Conservation (phyloP, 92 coral and sea anemone species). For the Porites cylindrica region DNA sequence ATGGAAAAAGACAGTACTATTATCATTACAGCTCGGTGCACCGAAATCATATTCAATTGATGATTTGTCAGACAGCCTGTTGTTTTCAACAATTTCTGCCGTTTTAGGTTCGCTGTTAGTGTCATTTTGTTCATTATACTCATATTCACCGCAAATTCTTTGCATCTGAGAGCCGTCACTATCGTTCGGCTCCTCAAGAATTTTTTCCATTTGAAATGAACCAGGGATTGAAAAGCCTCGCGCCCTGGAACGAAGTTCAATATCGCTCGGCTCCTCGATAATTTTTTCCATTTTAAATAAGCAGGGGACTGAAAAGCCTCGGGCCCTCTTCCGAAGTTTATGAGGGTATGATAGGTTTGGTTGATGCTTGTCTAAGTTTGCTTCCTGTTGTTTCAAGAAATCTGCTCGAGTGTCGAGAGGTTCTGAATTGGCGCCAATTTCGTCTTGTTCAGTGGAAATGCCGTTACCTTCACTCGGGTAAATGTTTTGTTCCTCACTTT, state of each 20-base stretch:
- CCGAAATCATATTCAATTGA: background rate
- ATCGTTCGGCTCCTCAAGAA: slow-evolving; percentile 51
- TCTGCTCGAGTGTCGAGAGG: background rate
- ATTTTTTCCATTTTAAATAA: slow-evolving; percentile 46
- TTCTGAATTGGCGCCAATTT: background rate
- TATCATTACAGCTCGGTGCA: background rate
- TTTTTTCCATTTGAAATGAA: slow-evolving; percentile 42
- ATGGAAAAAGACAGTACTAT: background rate
- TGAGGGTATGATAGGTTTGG: background rate
- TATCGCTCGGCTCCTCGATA: too few relatives aligned
- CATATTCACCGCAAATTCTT: background rate
- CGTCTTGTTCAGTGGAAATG: background rate
- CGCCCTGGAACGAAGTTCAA: background rate
- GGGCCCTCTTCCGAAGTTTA: background rate
- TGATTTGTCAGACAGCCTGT: background rate
- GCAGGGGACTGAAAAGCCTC: slow-evolving; percentile 45
- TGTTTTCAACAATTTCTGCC: background rate
- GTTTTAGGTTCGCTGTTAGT: background rate
- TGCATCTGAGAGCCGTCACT: background rate
- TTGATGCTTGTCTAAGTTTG: background rate
- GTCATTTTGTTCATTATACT: background rate
- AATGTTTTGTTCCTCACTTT: background rate
- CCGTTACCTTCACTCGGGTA: background rate
- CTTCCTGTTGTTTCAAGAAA: background rate
- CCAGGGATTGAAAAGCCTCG: slow-evolving; percentile 44